Evolutionary conservation across 2,888 invertebrate genomes (phyloP), one percentile per base, ranked within the genome.

Genomic region (Chrysina gloriosa): DNA sequence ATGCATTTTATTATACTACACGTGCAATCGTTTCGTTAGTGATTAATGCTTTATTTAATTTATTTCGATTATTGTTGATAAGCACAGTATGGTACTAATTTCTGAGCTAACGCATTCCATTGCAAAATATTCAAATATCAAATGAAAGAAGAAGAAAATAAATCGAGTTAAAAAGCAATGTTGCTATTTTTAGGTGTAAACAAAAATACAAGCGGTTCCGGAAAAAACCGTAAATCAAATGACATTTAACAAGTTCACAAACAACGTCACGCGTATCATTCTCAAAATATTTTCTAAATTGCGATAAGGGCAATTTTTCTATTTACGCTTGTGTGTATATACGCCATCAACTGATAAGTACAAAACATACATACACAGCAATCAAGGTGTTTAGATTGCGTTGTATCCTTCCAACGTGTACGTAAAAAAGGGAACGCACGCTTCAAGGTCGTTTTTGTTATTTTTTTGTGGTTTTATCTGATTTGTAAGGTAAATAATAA

Each of bases 371-470:
- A 52, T 29, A 27, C 36, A 52, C 50, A 11, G 29, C 14, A 16
- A 29, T 29, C 21, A 27, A 48, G 14, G 16, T 52, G 52, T 29
- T 52, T 31, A 52, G 52, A 16, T 52, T 52, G 27, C 31, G 29
- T 52, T 52, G 16, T 29, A 29, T 16, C 16, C 14, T 23, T 23
- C 27, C 11, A 39, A 36, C n/a, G n/a, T 36, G 36, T 36, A 36
- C 36, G n/a, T 36, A 36, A 6, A 11, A 16, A 52, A 14, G 16
- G 14, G 16, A 52, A 52, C 52, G 29, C 31, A n/a, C 47, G 23
- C 23, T 48, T 48, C 47, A 52, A 52, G 52, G 52, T 31, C 31
- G 52, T 52, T n/a, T 52, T 52, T 52, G 29, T 52, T 52, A 14
- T 52, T 29, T 52, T 50, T 52, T 52, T 11, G 16, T 52, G 3